Percentiles rank a stretch among this genome's conserved stretches.
Evolutionary conservation across 2,113 vertebrate genomes (phyloP).

Genomic region (Chaetops frenatus): DNA sequence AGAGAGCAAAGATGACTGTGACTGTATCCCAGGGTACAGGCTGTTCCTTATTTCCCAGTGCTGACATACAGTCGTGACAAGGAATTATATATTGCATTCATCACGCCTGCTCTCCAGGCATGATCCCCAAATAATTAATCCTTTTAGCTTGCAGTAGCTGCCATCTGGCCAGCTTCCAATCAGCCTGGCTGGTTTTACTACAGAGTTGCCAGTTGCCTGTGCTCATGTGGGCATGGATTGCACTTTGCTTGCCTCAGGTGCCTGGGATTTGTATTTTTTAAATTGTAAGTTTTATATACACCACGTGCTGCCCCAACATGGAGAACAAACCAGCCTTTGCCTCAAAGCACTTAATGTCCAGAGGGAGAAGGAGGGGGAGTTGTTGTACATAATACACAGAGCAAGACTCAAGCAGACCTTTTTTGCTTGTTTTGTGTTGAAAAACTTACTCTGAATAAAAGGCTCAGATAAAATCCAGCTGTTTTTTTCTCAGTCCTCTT

Average conservation of each 20-base stretch:
- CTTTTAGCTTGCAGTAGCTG: slow-evolving; percentile 51
- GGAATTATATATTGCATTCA: slow-evolving; percentile 48
- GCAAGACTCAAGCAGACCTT: neutral
- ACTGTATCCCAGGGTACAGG: slow-evolving; percentile 9
- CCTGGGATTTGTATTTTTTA: neutral
- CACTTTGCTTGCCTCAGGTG: slow-evolving; percentile 19
- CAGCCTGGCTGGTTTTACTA: slow-evolving; percentile 31
- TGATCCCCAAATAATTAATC: slow-evolving; percentile 63
- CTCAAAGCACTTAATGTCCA: neutral
- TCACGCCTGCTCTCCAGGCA: slow-evolving; percentile 50
- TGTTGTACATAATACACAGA: rapidly evolving
- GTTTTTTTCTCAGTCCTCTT: neutral
- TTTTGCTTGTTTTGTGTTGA: neutral
- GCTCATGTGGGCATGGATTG: neutral
- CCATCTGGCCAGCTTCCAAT: slow-evolving; percentile 55
- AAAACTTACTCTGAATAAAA: neutral
- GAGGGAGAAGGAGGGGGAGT: neutral
- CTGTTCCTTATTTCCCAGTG: neutral
- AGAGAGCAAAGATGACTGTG: neutral
- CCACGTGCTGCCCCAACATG: neutral
- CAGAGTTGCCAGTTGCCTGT: neutral
- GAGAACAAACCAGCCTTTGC: neutral
- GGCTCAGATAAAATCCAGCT: neutral
- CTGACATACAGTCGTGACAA: slow-evolving; percentile 39
- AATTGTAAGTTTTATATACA: neutral